A percentile compares a stretch with the other conserved stretches of the same genome.
These are phyloP conservation scores for Xiphias gladius DNA, from an alignment of 2,113 vertebrate species.

Conservation along the genomic window DNA sequence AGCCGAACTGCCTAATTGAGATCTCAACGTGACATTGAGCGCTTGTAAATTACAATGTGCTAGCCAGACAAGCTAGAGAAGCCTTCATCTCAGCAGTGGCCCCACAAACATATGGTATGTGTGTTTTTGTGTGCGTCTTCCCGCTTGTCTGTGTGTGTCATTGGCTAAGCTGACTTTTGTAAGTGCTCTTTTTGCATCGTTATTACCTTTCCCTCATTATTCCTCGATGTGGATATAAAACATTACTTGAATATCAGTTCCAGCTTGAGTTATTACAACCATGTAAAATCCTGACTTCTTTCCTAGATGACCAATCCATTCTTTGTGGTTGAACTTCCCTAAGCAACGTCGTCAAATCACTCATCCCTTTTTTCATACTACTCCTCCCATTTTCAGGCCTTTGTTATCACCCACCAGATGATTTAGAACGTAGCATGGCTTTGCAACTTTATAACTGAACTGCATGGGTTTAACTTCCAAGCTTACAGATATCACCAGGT, in stretches of 20 bases:
- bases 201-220: constrained; percentile 19
- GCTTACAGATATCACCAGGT: not conserved
- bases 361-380: constrained; percentile 1
- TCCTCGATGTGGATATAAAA: constrained; percentile 32
- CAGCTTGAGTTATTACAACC: constrained; percentile 14
- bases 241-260: constrained; percentile 8
- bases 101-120: constrained; percentile 61
- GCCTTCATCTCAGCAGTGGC: constrained; percentile 68
- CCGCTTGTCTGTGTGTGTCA: constrained; percentile 11
- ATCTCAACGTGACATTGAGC: constrained; percentile 84
- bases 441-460: not conserved
- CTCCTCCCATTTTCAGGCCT: constrained; percentile 18
- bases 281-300: not conserved
- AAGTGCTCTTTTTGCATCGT: constrained; percentile 13
- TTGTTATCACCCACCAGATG: constrained; percentile 32
- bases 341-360: constrained; percentile 10
- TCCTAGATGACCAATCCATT: constrained; percentile 25
- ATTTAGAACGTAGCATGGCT: constrained; percentile 17
- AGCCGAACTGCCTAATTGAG: constrained; percentile 83
- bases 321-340: constrained; percentile 16
- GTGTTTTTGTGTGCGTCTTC: constrained; percentile 42
- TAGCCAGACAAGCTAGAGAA: constrained; percentile 76
- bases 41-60: constrained; percentile 85
- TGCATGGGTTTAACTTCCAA: constrained; percentile 1
- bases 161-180: constrained; percentile 16